Conservation (phyloP, 2,797 vertebrate species). For the Myotis vivesi region DNA sequence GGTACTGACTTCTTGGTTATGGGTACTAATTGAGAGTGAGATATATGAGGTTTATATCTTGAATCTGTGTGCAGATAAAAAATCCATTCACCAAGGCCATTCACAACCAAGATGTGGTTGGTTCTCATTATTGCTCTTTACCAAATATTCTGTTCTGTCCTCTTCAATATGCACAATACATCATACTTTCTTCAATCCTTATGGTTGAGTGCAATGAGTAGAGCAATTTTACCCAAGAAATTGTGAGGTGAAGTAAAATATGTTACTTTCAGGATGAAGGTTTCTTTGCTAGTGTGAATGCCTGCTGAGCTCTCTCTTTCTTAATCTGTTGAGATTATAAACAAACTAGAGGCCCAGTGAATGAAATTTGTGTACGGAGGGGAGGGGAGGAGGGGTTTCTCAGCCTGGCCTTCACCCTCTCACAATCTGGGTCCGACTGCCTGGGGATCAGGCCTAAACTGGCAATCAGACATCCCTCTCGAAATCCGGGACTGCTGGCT, state of each 20-base stretch:
- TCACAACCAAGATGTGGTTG: not conserved
- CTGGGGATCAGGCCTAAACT: no score
- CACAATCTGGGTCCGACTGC: no score
- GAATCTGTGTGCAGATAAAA: not conserved
- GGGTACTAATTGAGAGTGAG: not conserved
- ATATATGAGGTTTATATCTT: not conserved
- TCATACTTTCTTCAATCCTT: not conserved
- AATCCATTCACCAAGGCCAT: not conserved
- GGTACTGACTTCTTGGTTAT: not conserved
- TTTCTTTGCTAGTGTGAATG: not conserved
- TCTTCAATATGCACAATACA: not conserved
- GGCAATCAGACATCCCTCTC: no score
- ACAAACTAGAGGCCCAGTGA: not conserved
- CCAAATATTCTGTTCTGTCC: not conserved
- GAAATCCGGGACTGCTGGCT: rapidly evolving
- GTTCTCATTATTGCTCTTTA: not conserved
- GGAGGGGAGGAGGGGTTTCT: no score
- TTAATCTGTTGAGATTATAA: not conserved
- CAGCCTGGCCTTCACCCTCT: no score
- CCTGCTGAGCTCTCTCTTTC: not conserved
- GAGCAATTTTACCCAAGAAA: not conserved
- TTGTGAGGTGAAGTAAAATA: not conserved
- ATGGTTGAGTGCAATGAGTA: not conserved
- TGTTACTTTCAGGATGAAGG: not conserved
- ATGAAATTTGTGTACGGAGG: no score